A percentile compares a stretch with the other conserved stretches of the same genome.
phyloP scores from a whole-genome alignment of 2,888 invertebrate species.

The Listrodromus nycthemerus region DNA sequence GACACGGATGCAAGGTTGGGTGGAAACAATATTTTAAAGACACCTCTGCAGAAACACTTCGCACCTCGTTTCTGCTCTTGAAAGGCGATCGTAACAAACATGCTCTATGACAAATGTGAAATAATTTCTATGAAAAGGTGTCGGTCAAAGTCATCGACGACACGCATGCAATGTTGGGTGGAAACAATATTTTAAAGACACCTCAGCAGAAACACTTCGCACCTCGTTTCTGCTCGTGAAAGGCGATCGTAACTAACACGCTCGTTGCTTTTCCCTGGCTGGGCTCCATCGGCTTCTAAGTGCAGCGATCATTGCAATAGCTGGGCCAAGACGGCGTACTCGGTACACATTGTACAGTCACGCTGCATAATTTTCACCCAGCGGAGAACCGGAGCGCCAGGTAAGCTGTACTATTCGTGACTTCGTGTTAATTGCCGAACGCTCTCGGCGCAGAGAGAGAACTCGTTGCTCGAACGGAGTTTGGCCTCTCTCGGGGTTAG shows the following conservation, averaged over 20 bases:
- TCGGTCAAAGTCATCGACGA: neutral
- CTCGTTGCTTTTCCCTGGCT: conserved; percentile 7
- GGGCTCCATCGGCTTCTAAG: neutral
- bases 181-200: neutral
- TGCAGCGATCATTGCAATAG: conserved; percentile 8
- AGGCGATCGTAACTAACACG: too few species aligned
- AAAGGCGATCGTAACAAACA: too few species aligned
- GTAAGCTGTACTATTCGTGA: conserved; percentile 63
- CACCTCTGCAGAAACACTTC: too few species aligned
- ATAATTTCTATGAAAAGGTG: too few species aligned
- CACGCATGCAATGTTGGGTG: neutral
- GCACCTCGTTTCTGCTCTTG: too few species aligned
- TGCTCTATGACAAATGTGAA: too few species aligned
- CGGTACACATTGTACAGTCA: conserved; percentile 17
- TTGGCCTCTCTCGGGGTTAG: conserved; percentile 31
- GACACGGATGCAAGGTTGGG: too few species aligned
- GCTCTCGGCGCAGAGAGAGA: conserved; percentile 50
- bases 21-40: too few species aligned
- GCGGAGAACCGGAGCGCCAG: conserved; percentile 23
- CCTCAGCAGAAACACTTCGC: neutral
- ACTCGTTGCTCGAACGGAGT: conserved; percentile 46
- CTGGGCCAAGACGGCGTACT: neutral
- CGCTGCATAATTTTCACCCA: conserved; percentile 48
- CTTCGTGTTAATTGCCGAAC: conserved; percentile 69
- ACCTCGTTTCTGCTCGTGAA: conserved; percentile 7